Evolutionary conservation across 2,888 invertebrate species (phyloP), one percentile per base, ranked within the genome.

Genomic region (Drosophila cracens): DNA sequence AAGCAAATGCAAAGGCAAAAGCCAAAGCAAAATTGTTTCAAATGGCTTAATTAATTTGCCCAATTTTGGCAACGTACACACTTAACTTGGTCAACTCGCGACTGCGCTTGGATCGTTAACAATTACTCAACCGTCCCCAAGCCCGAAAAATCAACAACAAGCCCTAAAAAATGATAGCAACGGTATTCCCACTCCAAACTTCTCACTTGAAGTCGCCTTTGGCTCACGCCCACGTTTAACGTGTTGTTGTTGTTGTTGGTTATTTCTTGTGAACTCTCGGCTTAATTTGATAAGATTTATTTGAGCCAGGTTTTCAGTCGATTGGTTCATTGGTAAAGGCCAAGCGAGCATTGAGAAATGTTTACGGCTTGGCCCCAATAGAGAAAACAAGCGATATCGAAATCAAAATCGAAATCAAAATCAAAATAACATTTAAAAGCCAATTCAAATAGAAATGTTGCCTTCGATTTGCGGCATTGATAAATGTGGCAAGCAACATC

Each of bases 221-320:
- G 70, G 68, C 64, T 76, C 66, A 82, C 80, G 80, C 80, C 82
- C 79, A 81, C 83, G 73, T 79, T 65, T 74, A 48, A 57, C 21
- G 31, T 64, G 67, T 63, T 71, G 64, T 70, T 63, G 82, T 70
- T 59, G 64, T 57, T 74, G 61, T 64, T 62, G 76, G 16, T 68
- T 73, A 70, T 62, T 54, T 54, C 25, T 52, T 76, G 68, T 70
- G 58, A 58, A 72, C 82, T 83, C 84, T 76, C 72, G 81, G 71
- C 88, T 89, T 89, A 89, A 86, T 89, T 86, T 89, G 90, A 86
- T 89, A 86, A 86, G 90, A 86, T 89, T 89, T 86, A 86, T 89
- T 86, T 87, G 80, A 84, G 65, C 82, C 72, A 87, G 76, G 89
- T 68, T 77, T 66, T 72, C 56, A 60, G 57, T 56, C 36, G 53